Evolutionary conservation across 1,140 invertebrate species (phyloP).

Genomic region (Drosophila gunungcola): DNA sequence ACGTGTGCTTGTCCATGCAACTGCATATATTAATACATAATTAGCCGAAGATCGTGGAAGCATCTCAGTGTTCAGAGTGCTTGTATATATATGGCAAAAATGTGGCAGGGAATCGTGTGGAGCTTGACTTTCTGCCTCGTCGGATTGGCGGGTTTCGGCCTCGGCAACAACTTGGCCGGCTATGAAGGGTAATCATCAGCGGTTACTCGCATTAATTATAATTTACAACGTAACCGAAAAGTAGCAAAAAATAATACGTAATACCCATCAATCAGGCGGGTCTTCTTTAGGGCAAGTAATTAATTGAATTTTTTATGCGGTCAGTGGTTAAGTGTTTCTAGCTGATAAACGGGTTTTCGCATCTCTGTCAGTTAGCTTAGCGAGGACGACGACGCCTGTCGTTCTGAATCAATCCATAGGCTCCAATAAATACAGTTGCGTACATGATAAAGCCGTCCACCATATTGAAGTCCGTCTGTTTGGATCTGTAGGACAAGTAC

Average conservation of each 20-base stretch:
- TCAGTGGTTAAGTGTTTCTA: not conserved
- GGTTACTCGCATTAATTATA: slow-evolving; percentile 48
- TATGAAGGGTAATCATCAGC: slow-evolving; percentile 73
- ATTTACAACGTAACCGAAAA: slow-evolving; percentile 19
- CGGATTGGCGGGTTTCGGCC: slow-evolving; percentile 41
- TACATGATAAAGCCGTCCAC: slow-evolving; percentile 48
- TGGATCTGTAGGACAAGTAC: slow-evolving; percentile 32
- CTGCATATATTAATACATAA: slow-evolving; percentile 79
- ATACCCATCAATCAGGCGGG: slow-evolving; percentile 61
- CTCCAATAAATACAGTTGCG: slow-evolving; percentile 9
- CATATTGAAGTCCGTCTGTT: slow-evolving; percentile 17
- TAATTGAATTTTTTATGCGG: slow-evolving; percentile 31
- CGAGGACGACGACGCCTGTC: not conserved
- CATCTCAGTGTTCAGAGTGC: slow-evolving; percentile 15
- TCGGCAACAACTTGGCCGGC: slow-evolving; percentile 71
- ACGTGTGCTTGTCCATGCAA: slow-evolving; percentile 57
- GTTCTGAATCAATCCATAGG: slow-evolving; percentile 11
- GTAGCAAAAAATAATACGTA: slow-evolving; percentile 21
- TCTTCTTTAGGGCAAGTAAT: slow-evolving; percentile 23
- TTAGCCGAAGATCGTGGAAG: slow-evolving; percentile 38
- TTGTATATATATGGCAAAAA: slow-evolving; percentile 33
- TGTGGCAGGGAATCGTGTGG: slow-evolving; percentile 74
- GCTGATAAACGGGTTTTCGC: slow-evolving; percentile 12
- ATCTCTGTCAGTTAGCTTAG: not conserved
- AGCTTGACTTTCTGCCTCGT: slow-evolving; percentile 62